A percentile compares a stretch with the other conserved stretches of the same genome.
phyloP scores from a whole-genome alignment of 1,140 invertebrate species.

The Drosophila jambulina region DNA sequence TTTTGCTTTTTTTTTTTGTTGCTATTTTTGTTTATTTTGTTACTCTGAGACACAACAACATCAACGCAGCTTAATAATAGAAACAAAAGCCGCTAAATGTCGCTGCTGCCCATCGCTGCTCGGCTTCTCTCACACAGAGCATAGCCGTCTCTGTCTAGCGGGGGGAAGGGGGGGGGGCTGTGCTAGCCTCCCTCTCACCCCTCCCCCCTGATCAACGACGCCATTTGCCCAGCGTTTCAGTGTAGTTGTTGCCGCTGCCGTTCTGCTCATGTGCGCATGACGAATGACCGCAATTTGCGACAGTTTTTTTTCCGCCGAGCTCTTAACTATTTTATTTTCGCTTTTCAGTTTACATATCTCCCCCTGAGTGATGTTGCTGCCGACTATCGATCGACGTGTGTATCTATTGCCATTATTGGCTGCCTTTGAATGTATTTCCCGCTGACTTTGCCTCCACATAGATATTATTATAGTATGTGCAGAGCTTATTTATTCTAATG shows the following conservation, averaged over 20 bases:
- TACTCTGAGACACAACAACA: constrained; percentile 12
- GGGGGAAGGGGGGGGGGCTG: background rate
- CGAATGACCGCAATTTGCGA: constrained; percentile 84
- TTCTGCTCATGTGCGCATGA: constrained; percentile 84
- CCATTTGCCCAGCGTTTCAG: constrained; percentile 69
- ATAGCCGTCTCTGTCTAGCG: background rate
- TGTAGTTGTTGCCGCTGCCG: constrained; percentile 48
- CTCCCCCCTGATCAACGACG: constrained; percentile 60
- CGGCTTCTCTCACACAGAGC: constrained; percentile 13
- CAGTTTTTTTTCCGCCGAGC: constrained; percentile 67
- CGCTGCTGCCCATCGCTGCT: constrained; percentile 21
- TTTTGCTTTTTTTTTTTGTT: constrained; percentile 18
- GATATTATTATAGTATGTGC: constrained; percentile 9
- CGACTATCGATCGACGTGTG: constrained; percentile 54
- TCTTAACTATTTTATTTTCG: constrained; percentile 49
- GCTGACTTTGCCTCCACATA: constrained; percentile 27
- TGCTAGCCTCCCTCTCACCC: background rate
- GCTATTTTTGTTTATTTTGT: constrained; percentile 18
- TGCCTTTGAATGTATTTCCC: constrained; percentile 62
- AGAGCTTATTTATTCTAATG: constrained; percentile 60
- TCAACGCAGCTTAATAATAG: constrained; percentile 35
- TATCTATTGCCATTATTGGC: constrained; percentile 74
- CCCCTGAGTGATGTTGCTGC: constrained; percentile 69
- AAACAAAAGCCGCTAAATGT: constrained; percentile 61
- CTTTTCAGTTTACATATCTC: constrained; percentile 66